phyloP scores from a whole-genome alignment of 2,797 vertebrate genomes.

The Typhlichthys eigenmanni region DNA sequence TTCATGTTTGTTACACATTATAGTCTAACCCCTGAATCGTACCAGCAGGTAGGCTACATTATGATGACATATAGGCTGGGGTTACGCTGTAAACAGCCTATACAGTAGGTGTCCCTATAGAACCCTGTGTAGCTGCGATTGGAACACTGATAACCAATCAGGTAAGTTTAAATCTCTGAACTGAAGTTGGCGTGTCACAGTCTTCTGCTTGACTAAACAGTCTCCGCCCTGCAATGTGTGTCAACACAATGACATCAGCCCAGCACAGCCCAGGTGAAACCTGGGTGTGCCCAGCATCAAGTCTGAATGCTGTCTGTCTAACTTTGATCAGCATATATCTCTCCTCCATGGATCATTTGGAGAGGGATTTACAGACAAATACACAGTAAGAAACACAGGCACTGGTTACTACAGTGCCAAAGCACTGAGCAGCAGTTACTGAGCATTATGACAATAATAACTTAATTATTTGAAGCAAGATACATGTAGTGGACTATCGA shows the following conservation, averaged over 20 bases:
- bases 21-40: too few relatives aligned
- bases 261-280: slow-evolving; percentile 9
- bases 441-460: too few relatives aligned
- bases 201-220: not conserved
- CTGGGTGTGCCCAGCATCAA: slow-evolving; percentile 53
- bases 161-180: slow-evolving; percentile 15
- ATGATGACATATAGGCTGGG: not conserved
- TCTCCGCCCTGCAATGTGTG: slow-evolving; percentile 48
- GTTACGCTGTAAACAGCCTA: slow-evolving; percentile 2
- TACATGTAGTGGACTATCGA: too few relatives aligned
- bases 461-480: too few relatives aligned
- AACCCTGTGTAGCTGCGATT: not conserved
- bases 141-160: not conserved
- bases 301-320: slow-evolving; percentile 12
- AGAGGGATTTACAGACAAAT: too few relatives aligned
- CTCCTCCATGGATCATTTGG: not conserved
- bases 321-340: slow-evolving; percentile 35
- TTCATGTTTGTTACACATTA: too few relatives aligned
- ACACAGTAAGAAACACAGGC: too few relatives aligned
- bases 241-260: slow-evolving; percentile 45
- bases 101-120: not conserved
- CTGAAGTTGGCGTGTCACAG: slow-evolving; percentile 5
- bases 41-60: not conserved
- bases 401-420: too few relatives aligned
- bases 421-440: too few relatives aligned